These are phyloP conservation scores for Tinamus major DNA, from an alignment of 2,797 vertebrate genomes.

Conservation along the genomic window DNA sequence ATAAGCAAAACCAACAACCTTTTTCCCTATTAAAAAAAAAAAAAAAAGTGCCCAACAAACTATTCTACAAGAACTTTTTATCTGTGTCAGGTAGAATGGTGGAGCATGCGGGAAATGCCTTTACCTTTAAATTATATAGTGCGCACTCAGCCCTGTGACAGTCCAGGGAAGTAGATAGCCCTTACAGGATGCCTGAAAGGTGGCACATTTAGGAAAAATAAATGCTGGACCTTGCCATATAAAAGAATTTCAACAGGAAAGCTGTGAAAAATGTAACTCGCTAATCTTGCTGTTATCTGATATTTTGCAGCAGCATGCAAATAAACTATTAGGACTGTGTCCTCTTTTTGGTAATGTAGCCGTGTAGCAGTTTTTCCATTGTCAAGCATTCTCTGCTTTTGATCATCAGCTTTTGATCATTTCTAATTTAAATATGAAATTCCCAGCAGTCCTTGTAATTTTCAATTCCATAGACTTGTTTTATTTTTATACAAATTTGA, in stretches of 20 bases:
- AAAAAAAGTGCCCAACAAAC: neutral
- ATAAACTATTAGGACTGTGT: neutral
- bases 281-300: neutral
- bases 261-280: neutral
- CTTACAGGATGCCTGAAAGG: neutral
- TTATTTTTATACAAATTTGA: neutral
- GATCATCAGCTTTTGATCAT: neutral
- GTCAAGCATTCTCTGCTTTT: neutral
- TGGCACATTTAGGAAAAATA: neutral
- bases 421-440: neutral
- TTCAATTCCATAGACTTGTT: neutral
- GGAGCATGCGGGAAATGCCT: neutral
- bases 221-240: neutral
- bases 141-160: neutral
- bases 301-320: neutral
- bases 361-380: neutral
- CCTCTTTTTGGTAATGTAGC: neutral
- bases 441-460: neutral
- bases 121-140: neutral
- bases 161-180: neutral
- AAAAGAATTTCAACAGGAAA: neutral
- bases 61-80: neutral
- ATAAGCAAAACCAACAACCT: neutral
- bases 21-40: neutral
- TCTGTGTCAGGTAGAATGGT: neutral